Evolutionary conservation across 2,113 vertebrate species (phyloP), one percentile per base, ranked within the genome.

Genomic region (Nerophis lumbriciformis): DNA sequence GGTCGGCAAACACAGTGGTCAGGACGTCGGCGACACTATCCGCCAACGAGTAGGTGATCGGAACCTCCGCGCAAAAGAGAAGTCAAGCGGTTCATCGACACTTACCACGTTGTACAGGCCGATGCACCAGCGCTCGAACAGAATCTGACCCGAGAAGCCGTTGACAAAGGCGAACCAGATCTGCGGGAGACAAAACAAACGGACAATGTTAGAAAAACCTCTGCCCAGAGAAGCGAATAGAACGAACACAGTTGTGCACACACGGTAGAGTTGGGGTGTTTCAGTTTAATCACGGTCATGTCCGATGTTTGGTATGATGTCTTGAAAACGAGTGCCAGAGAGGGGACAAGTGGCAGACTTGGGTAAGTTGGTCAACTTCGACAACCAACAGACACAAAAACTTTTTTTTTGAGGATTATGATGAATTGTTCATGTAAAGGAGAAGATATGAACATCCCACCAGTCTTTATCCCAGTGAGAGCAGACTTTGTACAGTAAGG

Each of bases 161-260:
- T 98, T 99, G 71, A 98, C 95, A 62, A 99, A 99, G 6, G 97
- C 96, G 82, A 99, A 99, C 97, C 96, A 99, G 89, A 99, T 91
- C 97, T 99, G 82, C 69, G 88, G 80, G 65, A 83, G 55, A 87
- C 6, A 88, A 55, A 1, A 72, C 69, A 44, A 57, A 44, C 53
- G 78, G 28, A 69, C 4, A 37, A 16, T 28, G 28, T 28, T 28
- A 28, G 28, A 28, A 28, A 28, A 28, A 28, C 28, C 2, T 28
- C 28, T 28, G 21, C 21, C 21, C 21, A 3, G 76, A 14, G 65
- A 70, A 39, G 37, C 39, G 19, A 65, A 15, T 70, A 51, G 59
- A 44, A 37, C 47, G 19, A 2, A 52, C 28, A 28, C 28, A 0
- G 28, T 28, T 28, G 28, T 28, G 28, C 28, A 28, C 28, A 28